phyloP scores from a whole-genome alignment of 2,113 vertebrate species.

The Rhinopomastus cyanomelas region DNA sequence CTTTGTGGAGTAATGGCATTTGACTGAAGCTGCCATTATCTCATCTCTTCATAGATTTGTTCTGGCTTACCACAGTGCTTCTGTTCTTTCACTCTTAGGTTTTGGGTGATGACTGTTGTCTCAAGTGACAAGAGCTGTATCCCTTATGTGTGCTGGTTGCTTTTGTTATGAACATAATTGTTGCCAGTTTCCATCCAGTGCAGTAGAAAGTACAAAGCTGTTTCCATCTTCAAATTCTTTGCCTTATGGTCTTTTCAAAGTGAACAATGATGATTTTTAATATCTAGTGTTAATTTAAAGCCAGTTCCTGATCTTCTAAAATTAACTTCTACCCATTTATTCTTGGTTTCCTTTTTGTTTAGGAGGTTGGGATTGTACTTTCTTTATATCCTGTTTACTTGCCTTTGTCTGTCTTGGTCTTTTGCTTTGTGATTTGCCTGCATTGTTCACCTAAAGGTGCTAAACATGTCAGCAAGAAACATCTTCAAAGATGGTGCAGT shows the following conservation, averaged over 20 bases:
- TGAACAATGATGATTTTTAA: background rate
- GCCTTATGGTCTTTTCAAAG: background rate
- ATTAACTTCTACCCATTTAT: background rate
- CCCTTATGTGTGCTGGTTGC: background rate
- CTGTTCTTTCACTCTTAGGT: background rate
- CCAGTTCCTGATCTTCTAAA: background rate
- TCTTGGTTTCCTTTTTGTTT: background rate
- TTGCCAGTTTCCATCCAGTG: background rate
- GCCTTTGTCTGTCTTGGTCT: background rate
- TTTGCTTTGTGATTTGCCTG: background rate
- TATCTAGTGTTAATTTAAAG: background rate
- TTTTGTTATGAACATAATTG: background rate
- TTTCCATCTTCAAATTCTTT: background rate
- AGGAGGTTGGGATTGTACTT: background rate
- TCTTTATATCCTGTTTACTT: background rate
- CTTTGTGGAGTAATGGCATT: background rate
- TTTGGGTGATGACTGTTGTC: background rate
- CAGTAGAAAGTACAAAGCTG: background rate
- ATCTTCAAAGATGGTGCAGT: background rate
- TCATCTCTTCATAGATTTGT: background rate
- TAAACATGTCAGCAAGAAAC: background rate
- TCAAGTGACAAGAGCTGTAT: background rate
- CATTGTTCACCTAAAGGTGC: background rate
- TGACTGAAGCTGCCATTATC: background rate
- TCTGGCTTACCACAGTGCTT: background rate